Percentiles rank a stretch among this genome's conserved stretches.
phyloP scores from a whole-genome alignment of 2,797 vertebrate species.

The Poecilia velifera region DNA sequence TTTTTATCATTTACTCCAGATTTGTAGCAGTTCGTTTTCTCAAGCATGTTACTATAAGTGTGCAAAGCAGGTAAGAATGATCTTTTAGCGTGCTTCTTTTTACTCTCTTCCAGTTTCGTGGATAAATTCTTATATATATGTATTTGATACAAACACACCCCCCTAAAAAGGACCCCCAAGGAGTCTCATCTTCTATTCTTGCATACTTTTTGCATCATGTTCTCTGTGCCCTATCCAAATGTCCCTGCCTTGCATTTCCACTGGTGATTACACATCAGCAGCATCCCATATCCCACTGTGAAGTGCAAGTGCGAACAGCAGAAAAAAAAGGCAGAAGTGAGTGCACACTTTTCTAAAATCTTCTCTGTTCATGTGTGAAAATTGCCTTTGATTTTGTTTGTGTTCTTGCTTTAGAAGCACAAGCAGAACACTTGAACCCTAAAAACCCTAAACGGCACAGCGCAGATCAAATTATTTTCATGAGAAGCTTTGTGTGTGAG shows the following conservation, averaged over 20 bases:
- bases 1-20: neutral
- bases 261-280: slow-evolving; percentile 4
- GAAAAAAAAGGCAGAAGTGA: neutral
- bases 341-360: neutral
- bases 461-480: neutral
- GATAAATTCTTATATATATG: neutral
- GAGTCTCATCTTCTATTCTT: slow-evolving; percentile 7
- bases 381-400: slow-evolving; percentile 2
- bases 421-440: neutral
- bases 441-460: neutral
- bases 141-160: neutral
- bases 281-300: neutral
- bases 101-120: neutral
- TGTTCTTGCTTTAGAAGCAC: slow-evolving; percentile 25
- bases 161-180: neutral
- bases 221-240: neutral
- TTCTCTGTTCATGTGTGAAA: slow-evolving; percentile 5
- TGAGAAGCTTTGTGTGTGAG: neutral
- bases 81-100: neutral
- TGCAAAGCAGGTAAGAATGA: neutral
- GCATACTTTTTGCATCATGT: slow-evolving; percentile 7
- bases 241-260: slow-evolving; percentile 11
- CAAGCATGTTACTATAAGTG: neutral
- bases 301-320: slow-evolving; percentile 13
- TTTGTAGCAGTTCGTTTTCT: neutral